Conservation (phyloP, 2,888 invertebrate species). For the Pseudanteris insignis region DNA sequence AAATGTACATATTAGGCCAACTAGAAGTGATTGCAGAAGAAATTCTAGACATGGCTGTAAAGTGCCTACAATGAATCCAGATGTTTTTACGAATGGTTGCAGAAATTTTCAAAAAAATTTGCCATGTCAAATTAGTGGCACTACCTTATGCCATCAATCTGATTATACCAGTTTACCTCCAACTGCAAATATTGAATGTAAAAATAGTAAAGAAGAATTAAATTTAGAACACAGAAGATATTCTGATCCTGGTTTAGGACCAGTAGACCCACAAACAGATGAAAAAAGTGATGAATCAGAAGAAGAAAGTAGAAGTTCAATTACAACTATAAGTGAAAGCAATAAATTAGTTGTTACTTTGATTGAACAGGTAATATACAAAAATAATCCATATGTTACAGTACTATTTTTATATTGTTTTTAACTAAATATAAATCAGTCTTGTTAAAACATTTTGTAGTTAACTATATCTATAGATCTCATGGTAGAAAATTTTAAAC, state of each 20-base stretch:
- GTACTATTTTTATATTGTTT: too few relatives aligned
- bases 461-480: too few relatives aligned
- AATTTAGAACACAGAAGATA: constrained; percentile 72
- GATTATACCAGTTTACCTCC: constrained; percentile 77
- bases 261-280: constrained; percentile 61
- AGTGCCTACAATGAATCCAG: constrained; percentile 21
- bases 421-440: too few relatives aligned
- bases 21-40: constrained; percentile 49
- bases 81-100: constrained; percentile 53
- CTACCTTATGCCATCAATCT: constrained; percentile 30
- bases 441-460: too few relatives aligned
- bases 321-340: constrained; percentile 69
- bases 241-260: constrained; percentile 75
- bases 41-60: constrained; percentile 48
- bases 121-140: constrained; percentile 33
- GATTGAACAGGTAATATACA: constrained; percentile 77
- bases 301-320: constrained; percentile 65
- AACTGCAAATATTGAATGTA: constrained; percentile 72
- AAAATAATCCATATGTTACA: too few relatives aligned
- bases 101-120: constrained; percentile 57
- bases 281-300: constrained; percentile 69
- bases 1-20: constrained; percentile 52
- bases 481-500: too few relatives aligned
- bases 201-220: constrained; percentile 67
- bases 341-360: constrained; percentile 73